Percentiles rank a stretch among this genome's conserved stretches.
phyloP scores from a whole-genome alignment of 2,113 vertebrate genomes.

The Notothenia rossii region DNA sequence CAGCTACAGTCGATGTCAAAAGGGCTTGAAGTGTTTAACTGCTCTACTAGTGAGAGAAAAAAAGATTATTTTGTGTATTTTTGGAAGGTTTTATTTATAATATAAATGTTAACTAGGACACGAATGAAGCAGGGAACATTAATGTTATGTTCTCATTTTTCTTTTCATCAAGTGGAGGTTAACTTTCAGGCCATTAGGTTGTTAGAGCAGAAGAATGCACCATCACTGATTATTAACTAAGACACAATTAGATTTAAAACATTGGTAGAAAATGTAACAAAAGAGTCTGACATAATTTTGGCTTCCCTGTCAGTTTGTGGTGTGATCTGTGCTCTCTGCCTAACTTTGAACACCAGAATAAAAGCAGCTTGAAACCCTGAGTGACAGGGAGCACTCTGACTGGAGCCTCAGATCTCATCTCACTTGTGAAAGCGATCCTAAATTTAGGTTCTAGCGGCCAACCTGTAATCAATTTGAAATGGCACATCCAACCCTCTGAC shows the following conservation, averaged over 20 bases:
- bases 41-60: constrained; percentile 40
- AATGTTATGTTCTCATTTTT: constrained; percentile 31
- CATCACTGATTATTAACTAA: constrained; percentile 37
- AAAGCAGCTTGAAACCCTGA: constrained; percentile 61
- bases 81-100: constrained; percentile 60
- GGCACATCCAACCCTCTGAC: constrained; percentile 45
- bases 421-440: constrained; percentile 58
- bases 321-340: constrained; percentile 33
- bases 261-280: constrained; percentile 34
- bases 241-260: constrained; percentile 48
- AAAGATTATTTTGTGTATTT: constrained; percentile 64
- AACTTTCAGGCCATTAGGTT: constrained; percentile 59
- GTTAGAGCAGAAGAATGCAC: constrained; percentile 29
- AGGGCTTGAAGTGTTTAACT: constrained; percentile 54
- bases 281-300: constrained; percentile 29
- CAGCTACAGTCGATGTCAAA: constrained; percentile 24
- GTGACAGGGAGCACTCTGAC: constrained; percentile 49
- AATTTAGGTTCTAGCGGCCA: constrained; percentile 50
- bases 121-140: constrained; percentile 26
- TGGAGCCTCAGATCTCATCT: constrained; percentile 60
- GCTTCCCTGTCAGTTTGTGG: constrained; percentile 54
- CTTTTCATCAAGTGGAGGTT: constrained; percentile 52
- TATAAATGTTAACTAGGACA: constrained; percentile 54
- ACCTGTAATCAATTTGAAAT: constrained; percentile 66
- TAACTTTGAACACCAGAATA: constrained; percentile 55